Evolutionary conservation across 1,140 invertebrate species (phyloP).

Genomic region (Probaryconus sp.): DNA sequence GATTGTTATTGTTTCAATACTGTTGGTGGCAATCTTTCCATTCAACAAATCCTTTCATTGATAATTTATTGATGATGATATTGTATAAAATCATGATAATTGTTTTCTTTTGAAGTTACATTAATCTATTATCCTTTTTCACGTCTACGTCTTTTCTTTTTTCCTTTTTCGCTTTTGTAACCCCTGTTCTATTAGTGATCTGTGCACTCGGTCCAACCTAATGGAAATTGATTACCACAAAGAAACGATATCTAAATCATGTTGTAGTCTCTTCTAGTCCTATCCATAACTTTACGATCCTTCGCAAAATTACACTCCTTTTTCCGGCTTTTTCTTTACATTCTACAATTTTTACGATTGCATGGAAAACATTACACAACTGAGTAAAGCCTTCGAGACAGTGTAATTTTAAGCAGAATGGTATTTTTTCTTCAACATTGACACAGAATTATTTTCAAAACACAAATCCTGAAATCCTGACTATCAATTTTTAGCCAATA

Average conservation of each 20-base stretch:
- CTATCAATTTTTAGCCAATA: too few relatives aligned
- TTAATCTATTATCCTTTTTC: slow-evolving; percentile 30
- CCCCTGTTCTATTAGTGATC: slow-evolving; percentile 41
- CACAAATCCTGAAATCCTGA: too few relatives aligned
- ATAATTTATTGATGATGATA: too few relatives aligned
- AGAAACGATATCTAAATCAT: slow-evolving; percentile 74
- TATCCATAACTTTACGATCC: slow-evolving; percentile 22
- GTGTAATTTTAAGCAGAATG: slow-evolving; percentile 47
- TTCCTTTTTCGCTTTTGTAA: slow-evolving; percentile 17
- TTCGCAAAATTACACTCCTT: slow-evolving; percentile 35
- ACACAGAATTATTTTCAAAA: slow-evolving; percentile 12
- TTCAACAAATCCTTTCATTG: too few relatives aligned
- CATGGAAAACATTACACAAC: slow-evolving; percentile 65
- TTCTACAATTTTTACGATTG: slow-evolving; percentile 57
- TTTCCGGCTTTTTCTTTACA: slow-evolving; percentile 33
- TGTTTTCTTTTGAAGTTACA: slow-evolving; percentile 47
- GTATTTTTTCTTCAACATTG: slow-evolving; percentile 32
- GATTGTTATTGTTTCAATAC: too few relatives aligned
- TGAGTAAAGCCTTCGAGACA: slow-evolving; percentile 59
- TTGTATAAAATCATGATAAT: slow-evolving; percentile 35
- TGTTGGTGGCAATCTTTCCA: too few relatives aligned
- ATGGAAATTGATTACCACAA: slow-evolving; percentile 76
- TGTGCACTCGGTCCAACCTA: slow-evolving; percentile 61
- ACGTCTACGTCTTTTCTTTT: slow-evolving; percentile 6
- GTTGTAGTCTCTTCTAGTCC: slow-evolving; percentile 64